Evolutionary conservation across 2,113 vertebrate species (phyloP), one percentile per base, ranked within the genome.

Genomic region (Ptyas mucosa): DNA sequence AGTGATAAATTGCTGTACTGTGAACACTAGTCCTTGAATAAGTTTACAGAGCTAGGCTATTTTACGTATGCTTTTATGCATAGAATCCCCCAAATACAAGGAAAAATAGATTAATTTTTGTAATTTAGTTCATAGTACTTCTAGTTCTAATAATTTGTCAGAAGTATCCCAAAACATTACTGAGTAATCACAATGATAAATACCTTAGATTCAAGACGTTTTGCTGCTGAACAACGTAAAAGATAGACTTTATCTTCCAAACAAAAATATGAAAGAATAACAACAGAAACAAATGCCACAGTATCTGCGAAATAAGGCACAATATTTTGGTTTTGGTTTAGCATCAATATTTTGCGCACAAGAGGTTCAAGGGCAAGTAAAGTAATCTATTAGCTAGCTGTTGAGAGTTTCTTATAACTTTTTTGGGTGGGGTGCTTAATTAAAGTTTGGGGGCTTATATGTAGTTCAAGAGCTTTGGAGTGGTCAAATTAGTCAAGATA

Each of bases 1-100:
- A 81, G 34, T 95, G 95, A 96, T 94, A 95, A 97, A 96, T 96
- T 96, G 94, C 93, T 93, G 90, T 91, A 94, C 85, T 94, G 93
- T 94, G 96, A 85, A 87, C 92, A 93, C 91, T 58, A 89, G 90
- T 94, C 96, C 57, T 93, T 94, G 91, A 91, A 93, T 88, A 61
- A 94, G 94, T 92, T 96, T 95, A 94, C 91, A 93, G 93, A 91
- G 58, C 81, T 95, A 64, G 43, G 86, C 49, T 90, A 85, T 87
- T 90, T 49, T 92, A 88, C 88, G 88, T 89, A 95, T 94, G 92
- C 96, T 94, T 96, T 93, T 94, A 93, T 94, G 93, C 91, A 1
- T 86, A 90, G 95, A 94, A 96, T 93, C 95, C 94, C 39, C 92
- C 89, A 90, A 95, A 93, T 95, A 95, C 75, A 64, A 64, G 54